Evolutionary conservation across 1,140 invertebrate species (phyloP), one percentile per base, ranked within the genome.

Genomic region (Radopholus similis): DNA sequence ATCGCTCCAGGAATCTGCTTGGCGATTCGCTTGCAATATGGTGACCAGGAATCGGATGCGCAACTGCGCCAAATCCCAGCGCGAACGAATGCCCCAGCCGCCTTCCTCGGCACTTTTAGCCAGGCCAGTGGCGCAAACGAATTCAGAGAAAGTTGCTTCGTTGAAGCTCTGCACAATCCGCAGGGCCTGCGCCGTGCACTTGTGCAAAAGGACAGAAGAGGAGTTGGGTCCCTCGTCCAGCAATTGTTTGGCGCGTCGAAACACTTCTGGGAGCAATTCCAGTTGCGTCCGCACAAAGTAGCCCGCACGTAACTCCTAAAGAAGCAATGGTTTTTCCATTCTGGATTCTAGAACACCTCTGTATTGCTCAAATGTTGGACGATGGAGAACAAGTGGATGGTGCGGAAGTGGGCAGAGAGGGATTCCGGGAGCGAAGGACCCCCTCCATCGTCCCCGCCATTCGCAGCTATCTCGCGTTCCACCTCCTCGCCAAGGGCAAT

Each of bases 1-100:
- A 18, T 72, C 71, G 37, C 76, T 72, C 71, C 71, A 72, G 15
- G 72, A 21, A 44, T 77, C 68, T 4, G 42, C 57, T 26, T n/a
- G 18, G 5, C 47, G 44, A 51, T 75, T 71, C 9, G 23, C 32
- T n/a, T 51, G n/a, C 34, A 77, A 26, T 11, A 72, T 58, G 21
- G 34, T n/a, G 21, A 26, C 32, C 49, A 72, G 65, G 23, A 26
- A 76, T 15, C 37, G n/a, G 26, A 77, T 38, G 13, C 55, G 42
- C 18, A 26, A 13, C 23, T 76, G 37, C 35, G 64, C 34, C 26
- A 72, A 30, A 8, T 76, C 66, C 8, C 32, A 30, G 54, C 54
- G 42, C 32, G 62, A 62, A 28, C 32, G 21, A 18, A 71, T 75
- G 18, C 58, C 58, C 63, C 40, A 59, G 4, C 47, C 47, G 47